Conservation (phyloP, 2,113 vertebrate species). For the Corythornis madagascariensis region DNA sequence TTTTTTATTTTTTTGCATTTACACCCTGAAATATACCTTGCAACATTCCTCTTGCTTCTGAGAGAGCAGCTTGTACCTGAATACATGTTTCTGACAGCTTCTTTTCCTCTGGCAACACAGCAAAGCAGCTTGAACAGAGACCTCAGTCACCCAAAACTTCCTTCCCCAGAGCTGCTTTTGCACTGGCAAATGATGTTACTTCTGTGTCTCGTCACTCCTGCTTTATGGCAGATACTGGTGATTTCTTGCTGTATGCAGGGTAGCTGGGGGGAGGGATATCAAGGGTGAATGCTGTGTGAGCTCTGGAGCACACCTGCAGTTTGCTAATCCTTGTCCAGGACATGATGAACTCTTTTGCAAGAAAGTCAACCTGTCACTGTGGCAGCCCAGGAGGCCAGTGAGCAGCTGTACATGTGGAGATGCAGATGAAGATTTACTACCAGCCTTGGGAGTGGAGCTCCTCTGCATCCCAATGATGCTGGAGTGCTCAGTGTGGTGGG, state of each 20-base stretch:
- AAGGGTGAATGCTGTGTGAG: background rate
- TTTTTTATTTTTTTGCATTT: background rate
- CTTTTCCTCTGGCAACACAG: background rate
- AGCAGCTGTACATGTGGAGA: background rate
- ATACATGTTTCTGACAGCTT: background rate
- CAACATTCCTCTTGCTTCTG: background rate
- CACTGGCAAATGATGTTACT: background rate
- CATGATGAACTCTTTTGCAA: background rate
- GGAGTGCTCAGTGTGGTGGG: accelerated
- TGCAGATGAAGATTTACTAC: background rate
- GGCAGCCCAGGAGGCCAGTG: background rate
- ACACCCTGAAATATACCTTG: background rate
- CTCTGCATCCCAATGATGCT: background rate
- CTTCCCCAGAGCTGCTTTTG: slow-evolving; percentile 9
- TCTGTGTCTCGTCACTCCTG: accelerated
- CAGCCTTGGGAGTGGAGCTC: background rate
- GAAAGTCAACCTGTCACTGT: no score
- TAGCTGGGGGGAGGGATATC: background rate
- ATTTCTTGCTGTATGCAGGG: background rate
- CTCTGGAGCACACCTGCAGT: background rate
- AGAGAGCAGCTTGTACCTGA: background rate
- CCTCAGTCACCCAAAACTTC: background rate
- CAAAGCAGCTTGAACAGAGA: background rate
- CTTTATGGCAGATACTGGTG: background rate
- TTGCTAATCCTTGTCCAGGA: background rate